These are phyloP conservation scores for Colinus virginianus DNA, from an alignment of 2,113 vertebrate genomes.

Conservation along the genomic window DNA sequence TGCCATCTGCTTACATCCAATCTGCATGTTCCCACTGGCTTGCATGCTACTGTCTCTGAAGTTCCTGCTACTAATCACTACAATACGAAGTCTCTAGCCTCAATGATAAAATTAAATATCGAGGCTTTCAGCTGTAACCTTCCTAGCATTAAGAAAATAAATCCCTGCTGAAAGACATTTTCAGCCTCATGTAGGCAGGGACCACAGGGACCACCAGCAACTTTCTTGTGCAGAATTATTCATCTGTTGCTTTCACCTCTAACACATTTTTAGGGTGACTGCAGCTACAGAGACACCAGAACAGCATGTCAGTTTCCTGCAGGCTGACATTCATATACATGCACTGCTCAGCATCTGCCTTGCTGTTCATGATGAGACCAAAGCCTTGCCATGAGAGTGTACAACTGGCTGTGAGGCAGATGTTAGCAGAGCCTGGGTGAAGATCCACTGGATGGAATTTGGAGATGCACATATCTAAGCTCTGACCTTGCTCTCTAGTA, in stretches of 20 bases:
- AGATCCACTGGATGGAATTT: background rate
- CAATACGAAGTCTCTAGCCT: constrained; percentile 48
- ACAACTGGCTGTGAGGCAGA: background rate
- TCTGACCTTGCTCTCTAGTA: background rate
- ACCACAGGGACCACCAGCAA: constrained; percentile 38
- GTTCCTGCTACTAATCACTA: constrained; percentile 60
- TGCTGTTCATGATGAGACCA: background rate
- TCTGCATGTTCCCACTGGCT: constrained; percentile 17
- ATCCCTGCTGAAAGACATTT: constrained; percentile 7
- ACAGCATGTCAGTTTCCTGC: background rate
- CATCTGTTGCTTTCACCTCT: background rate
- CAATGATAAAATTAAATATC: constrained; percentile 50
- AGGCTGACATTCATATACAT: background rate
- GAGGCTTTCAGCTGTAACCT: constrained; percentile 38
- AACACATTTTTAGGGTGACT: background rate
- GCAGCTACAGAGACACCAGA: background rate
- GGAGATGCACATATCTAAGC: background rate
- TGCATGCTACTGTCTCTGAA: constrained; percentile 44
- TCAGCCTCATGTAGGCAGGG: background rate
- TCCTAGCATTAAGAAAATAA: constrained; percentile 55
- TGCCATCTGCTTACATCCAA: background rate
- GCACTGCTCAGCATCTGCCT: background rate
- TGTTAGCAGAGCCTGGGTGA: background rate
- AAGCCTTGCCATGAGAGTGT: background rate
- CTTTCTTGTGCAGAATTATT: background rate